Evolutionary conservation across 2,888 invertebrate genomes (phyloP).

Genomic region (Cantharis nigra): DNA sequence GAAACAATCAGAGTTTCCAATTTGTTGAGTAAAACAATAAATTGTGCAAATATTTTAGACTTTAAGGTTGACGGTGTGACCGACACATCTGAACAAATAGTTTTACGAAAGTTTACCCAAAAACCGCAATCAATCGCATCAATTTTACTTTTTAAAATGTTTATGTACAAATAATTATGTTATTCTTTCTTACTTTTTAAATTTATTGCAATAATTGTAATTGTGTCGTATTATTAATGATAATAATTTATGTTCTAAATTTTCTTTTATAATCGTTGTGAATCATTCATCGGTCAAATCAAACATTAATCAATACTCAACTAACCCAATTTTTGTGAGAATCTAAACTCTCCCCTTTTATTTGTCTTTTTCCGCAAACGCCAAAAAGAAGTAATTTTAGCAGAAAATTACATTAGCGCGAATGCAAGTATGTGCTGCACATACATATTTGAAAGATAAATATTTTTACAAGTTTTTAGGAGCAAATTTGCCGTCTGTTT

Average conservation of each 20-base stretch:
- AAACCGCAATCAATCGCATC: too few species aligned
- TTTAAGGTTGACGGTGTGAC: too few species aligned
- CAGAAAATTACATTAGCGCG: not conserved
- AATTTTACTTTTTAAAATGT: too few species aligned
- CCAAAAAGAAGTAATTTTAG: not conserved
- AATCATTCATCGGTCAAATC: not conserved
- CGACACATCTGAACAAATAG: too few species aligned
- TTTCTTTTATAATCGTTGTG: not conserved
- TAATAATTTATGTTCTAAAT: not conserved
- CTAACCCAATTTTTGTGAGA: not conserved
- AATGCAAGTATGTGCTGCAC: not conserved
- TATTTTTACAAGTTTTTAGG: not conserved
- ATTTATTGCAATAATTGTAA: too few species aligned
- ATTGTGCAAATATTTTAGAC: too few species aligned
- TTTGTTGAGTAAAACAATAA: too few species aligned
- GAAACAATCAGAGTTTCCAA: too few species aligned
- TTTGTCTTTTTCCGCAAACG: not conserved
- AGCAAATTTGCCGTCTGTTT: not conserved
- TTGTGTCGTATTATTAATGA: too few species aligned
- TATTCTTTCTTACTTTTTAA: too few species aligned
- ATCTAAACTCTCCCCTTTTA: not conserved
- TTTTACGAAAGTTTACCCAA: too few species aligned
- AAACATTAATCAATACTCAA: not conserved
- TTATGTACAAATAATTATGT: too few species aligned
- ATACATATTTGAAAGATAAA: not conserved